Evolutionary conservation across 2,888 invertebrate genomes (phyloP).

Genomic region (Carcina quercana): DNA sequence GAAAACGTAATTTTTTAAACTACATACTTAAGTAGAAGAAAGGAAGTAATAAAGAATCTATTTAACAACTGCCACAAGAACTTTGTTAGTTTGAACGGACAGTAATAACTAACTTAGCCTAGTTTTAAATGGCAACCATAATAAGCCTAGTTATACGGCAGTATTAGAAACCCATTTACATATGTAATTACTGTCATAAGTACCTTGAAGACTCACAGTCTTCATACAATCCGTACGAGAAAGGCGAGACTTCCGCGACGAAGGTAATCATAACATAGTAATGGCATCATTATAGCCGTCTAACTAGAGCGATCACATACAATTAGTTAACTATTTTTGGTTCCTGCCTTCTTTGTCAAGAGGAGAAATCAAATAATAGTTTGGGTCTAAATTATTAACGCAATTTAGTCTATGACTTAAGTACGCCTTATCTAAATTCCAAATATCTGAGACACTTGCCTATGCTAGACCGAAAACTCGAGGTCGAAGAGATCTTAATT

Average conservation of each 20-base stretch:
- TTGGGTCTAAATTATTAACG: too few species aligned
- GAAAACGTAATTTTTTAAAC: too few species aligned
- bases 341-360: conserved; percentile 21
- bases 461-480: too few species aligned
- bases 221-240: conserved; percentile 1
- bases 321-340: conserved; percentile 21
- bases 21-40: too few species aligned
- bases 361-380: conserved; percentile 28
- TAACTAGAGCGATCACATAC: conserved; percentile 28
- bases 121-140: conserved; percentile 49
- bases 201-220: conserved; percentile 1
- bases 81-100: conserved; percentile 1
- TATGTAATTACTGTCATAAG: conserved; percentile 12
- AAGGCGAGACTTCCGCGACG: not conserved
- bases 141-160: conserved; percentile 31
- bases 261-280: conserved; percentile 25
- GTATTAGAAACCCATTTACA: conserved; percentile 26
- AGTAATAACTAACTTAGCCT: conserved; percentile 30
- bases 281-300: conserved; percentile 31
- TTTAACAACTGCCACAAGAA: not conserved
- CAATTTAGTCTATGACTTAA: too few species aligned
- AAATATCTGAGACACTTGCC: too few species aligned
- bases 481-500: too few species aligned
- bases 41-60: conserved; percentile 2
- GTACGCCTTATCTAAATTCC: too few species aligned